Conservation (phyloP, 2,797 vertebrate species). For the Enteromius thamalakanensis region DNA sequence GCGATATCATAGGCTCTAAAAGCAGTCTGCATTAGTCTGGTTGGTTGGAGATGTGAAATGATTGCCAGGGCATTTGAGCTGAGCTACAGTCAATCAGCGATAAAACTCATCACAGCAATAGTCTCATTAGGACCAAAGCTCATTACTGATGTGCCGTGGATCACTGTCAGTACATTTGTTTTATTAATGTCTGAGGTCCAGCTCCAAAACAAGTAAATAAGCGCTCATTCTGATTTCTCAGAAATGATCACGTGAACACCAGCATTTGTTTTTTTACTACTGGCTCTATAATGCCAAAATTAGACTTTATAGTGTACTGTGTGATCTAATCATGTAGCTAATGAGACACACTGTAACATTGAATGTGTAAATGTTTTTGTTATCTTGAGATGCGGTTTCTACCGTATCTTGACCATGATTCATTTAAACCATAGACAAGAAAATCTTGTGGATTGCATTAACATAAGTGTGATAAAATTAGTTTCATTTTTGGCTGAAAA, state of each 20-base stretch:
- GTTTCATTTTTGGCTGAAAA: background rate
- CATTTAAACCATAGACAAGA: background rate
- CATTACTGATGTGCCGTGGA: background rate
- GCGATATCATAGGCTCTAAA: background rate
- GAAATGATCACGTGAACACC: background rate
- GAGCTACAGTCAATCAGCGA: background rate
- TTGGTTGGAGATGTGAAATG: slow-evolving; percentile 9
- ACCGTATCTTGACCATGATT: background rate
- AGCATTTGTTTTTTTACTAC: background rate
- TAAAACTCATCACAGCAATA: background rate
- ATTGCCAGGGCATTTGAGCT: slow-evolving; percentile 1
- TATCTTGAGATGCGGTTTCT: background rate
- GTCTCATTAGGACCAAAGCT: slow-evolving; percentile 21
- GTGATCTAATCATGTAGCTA: background rate
- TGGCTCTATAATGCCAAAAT: background rate
- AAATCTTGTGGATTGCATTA: background rate
- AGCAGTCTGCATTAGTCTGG: background rate
- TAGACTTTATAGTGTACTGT: background rate
- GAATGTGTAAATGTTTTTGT: background rate
- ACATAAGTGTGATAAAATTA: background rate
- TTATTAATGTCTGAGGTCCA: slow-evolving; percentile 27
- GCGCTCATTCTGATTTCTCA: background rate
- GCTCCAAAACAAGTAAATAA: slow-evolving; percentile 9
- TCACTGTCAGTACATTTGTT: slow-evolving; percentile 23
- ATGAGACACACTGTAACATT: background rate